These are phyloP conservation scores for Heliconius ismenius DNA, from an alignment of 2,888 invertebrate genomes.

Conservation along the genomic window DNA sequence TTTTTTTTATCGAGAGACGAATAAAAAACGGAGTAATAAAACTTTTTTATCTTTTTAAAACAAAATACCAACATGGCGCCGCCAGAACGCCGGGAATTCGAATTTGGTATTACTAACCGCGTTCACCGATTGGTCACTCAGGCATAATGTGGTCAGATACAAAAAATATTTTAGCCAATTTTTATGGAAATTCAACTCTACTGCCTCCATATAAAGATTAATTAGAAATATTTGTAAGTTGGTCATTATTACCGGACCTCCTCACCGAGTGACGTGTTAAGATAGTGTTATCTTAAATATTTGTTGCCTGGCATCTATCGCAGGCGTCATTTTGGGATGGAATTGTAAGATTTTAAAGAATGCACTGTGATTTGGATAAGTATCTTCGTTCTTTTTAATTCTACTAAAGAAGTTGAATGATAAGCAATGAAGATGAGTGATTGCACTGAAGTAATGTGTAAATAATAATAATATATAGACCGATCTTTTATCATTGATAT, in stretches of 20 bases:
- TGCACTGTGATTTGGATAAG: conserved; percentile 19
- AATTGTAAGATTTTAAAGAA: conserved; percentile 37
- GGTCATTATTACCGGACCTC: conserved; percentile 46
- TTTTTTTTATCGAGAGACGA: conserved; percentile 15
- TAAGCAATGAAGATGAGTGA: neutral
- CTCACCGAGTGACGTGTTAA: conserved; percentile 50
- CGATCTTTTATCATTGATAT: no score
- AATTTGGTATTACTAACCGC: conserved; percentile 48
- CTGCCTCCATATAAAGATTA: conserved; percentile 25
- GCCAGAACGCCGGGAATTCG: conserved; percentile 48
- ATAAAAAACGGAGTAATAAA: conserved; percentile 24
- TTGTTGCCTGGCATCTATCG: conserved; percentile 48
- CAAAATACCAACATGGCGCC: conserved; percentile 52
- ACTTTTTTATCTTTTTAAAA: conserved; percentile 42
- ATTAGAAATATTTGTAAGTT: conserved; percentile 21
- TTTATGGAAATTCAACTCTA: conserved; percentile 38
- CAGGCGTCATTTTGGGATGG: conserved; percentile 43
- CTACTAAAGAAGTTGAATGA: neutral
- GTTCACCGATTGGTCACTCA: conserved; percentile 50
- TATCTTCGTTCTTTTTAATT: conserved; percentile 6
- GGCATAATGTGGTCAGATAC: conserved; percentile 44
- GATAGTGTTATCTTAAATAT: conserved; percentile 54
- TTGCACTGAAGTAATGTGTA: neutral
- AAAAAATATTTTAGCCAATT: conserved; percentile 26
- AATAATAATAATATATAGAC: no score